phyloP scores from a whole-genome alignment of 2,113 vertebrate species.

The Galbula dea region DNA sequence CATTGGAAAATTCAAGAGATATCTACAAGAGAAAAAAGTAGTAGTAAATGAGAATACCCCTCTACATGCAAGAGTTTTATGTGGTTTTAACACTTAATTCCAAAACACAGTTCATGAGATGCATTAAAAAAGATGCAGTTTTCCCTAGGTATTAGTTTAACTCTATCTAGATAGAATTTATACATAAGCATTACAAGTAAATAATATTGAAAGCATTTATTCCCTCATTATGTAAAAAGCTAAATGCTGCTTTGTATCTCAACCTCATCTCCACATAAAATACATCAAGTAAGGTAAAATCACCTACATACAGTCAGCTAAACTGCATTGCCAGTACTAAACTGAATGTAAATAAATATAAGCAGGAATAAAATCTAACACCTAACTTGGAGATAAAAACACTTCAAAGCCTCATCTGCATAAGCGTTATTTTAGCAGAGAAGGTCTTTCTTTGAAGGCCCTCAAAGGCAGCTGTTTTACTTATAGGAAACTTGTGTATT shows the following conservation, averaged over 20 bases:
- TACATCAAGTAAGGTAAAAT: background rate
- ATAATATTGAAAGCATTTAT: background rate
- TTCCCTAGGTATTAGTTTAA: background rate
- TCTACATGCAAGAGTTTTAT: background rate
- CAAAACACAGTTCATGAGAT: fast-evolving
- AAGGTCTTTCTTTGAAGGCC: background rate
- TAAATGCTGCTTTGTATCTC: background rate
- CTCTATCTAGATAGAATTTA: background rate
- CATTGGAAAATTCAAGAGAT: conserved; percentile 84
- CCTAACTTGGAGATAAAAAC: background rate
- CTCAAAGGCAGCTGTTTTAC: background rate
- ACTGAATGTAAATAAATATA: background rate
- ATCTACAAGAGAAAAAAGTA: conserved; percentile 67
- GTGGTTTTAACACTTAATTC: background rate
- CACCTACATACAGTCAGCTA: background rate
- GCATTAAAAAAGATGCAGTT: background rate
- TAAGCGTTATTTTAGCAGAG: background rate
- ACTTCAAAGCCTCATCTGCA: background rate
- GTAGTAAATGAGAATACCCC: background rate
- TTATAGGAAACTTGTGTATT: background rate
- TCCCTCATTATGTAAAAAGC: background rate
- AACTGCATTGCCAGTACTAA: background rate
- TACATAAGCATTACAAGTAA: background rate
- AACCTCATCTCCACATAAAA: background rate
- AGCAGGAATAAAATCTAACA: background rate